These are phyloP conservation scores for Glaucopsyche alexis DNA, from an alignment of 2,888 invertebrate genomes.

Conservation along the genomic window DNA sequence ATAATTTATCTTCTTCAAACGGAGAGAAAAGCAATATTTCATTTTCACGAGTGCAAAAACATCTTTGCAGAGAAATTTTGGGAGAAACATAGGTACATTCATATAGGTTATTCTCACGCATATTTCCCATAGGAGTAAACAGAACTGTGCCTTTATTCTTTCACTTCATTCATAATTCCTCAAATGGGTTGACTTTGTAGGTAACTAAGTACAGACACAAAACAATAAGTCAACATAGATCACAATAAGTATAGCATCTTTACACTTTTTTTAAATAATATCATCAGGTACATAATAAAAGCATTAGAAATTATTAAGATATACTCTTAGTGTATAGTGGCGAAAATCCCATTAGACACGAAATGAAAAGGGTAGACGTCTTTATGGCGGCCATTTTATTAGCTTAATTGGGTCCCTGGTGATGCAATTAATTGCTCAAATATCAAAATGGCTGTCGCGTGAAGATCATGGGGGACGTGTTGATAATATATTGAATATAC, in stretches of 20 bases:
- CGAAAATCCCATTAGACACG: constrained; percentile 21
- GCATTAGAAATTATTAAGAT: constrained; percentile 3
- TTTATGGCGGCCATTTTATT: constrained; percentile 26
- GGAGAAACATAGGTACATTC: not conserved
- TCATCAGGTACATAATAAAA: not conserved
- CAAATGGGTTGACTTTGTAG: not conserved
- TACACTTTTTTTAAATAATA: not conserved
- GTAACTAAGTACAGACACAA: not conserved
- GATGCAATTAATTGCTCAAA: constrained; percentile 24
- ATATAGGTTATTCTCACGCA: not conserved
- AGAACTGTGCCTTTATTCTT: not conserved
- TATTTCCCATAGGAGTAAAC: not conserved
- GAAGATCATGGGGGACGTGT: not conserved
- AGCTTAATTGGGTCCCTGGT: constrained; percentile 24
- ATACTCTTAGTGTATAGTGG: constrained; percentile 8
- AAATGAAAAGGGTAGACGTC: constrained; percentile 15
- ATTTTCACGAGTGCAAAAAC: constrained; percentile 11
- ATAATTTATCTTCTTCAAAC: constrained; percentile 14
- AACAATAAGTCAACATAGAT: too few species aligned
- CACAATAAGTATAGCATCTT: not conserved
- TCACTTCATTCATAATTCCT: constrained; percentile 4
- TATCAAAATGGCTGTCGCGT: not conserved
- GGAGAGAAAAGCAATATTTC: constrained; percentile 13
- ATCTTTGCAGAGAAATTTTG: not conserved
- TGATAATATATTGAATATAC: not conserved